Evolutionary conservation across 2,113 vertebrate genomes (phyloP).

Genomic region (Hyaena hyaena): DNA sequence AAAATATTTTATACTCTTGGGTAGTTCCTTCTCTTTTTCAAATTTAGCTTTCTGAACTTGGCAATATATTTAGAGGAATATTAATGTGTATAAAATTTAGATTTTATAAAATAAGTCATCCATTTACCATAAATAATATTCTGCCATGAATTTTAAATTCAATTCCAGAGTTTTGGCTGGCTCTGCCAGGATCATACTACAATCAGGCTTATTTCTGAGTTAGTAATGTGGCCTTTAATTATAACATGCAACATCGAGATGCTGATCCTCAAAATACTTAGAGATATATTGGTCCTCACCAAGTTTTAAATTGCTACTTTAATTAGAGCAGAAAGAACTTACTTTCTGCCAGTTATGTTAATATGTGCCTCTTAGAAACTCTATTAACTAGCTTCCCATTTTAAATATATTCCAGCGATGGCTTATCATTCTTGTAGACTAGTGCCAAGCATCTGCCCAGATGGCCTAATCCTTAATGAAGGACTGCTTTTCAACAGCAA

Average conservation of each 20-base stretch:
- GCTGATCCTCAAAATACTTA: not conserved
- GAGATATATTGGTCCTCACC: constrained; percentile 1
- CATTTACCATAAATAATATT: constrained; percentile 37
- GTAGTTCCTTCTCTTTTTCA: not conserved
- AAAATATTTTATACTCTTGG: not conserved
- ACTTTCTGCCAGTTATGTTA: constrained; percentile 61
- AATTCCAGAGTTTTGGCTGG: constrained; percentile 32
- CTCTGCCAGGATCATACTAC: constrained; percentile 51
- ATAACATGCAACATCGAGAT: not conserved
- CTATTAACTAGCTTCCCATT: not conserved
- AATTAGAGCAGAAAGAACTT: constrained; percentile 67
- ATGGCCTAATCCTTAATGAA: not conserved
- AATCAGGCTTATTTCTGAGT: not conserved
- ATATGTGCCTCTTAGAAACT: constrained; percentile 27
- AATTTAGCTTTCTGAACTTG: constrained; percentile 34
- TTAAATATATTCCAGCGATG: constrained; percentile 44
- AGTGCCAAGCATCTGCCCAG: not conserved
- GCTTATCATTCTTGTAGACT: not conserved
- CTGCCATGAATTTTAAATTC: constrained; percentile 26
- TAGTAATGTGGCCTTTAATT: constrained; percentile 10
- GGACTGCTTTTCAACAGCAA: not conserved
- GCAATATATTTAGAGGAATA: constrained; percentile 20
- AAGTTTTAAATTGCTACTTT: constrained; percentile 61
- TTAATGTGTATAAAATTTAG: constrained; percentile 41
- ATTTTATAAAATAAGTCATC: constrained; percentile 51